Percentiles rank a stretch among this genome's conserved stretches.
These are phyloP conservation scores for Entelurus aequoreus DNA, from an alignment of 2,113 vertebrate genomes.

Conservation along the genomic window DNA sequence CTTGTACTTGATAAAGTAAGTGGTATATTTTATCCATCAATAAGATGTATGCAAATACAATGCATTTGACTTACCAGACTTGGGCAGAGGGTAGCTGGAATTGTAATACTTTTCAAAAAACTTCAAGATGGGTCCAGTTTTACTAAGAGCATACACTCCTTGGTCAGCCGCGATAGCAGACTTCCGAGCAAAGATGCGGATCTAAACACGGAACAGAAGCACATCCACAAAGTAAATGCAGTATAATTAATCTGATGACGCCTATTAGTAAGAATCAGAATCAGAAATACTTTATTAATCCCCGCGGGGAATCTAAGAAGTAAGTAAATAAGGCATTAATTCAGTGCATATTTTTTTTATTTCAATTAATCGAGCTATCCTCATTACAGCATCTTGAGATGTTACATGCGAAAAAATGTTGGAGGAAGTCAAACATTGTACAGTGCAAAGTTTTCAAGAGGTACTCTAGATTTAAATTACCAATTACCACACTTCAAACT, in stretches of 20 bases:
- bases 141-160: constrained; percentile 69
- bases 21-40: neutral
- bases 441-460: no score
- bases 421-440: no score
- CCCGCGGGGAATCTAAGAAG: no score
- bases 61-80: constrained; percentile 76
- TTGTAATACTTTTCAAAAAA: constrained; percentile 79
- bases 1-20: no score
- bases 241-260: neutral
- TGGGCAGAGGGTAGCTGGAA: constrained; percentile 77
- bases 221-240: neutral
- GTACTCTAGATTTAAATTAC: no score
- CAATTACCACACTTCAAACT: no score
- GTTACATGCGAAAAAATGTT: no score
- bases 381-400: no score
- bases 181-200: constrained; percentile 84
- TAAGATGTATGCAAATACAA: neutral
- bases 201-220: constrained; percentile 60
- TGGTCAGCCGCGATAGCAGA: constrained; percentile 66
- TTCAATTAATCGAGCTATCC: no score
- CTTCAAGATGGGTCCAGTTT: constrained; percentile 77
- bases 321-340: no score
- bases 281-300: no score
- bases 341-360: no score
- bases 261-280: neutral